Evolutionary conservation across 2,113 vertebrate species (phyloP), one percentile per base, ranked within the genome.

Genomic region (Petrocephalus zakoni): DNA sequence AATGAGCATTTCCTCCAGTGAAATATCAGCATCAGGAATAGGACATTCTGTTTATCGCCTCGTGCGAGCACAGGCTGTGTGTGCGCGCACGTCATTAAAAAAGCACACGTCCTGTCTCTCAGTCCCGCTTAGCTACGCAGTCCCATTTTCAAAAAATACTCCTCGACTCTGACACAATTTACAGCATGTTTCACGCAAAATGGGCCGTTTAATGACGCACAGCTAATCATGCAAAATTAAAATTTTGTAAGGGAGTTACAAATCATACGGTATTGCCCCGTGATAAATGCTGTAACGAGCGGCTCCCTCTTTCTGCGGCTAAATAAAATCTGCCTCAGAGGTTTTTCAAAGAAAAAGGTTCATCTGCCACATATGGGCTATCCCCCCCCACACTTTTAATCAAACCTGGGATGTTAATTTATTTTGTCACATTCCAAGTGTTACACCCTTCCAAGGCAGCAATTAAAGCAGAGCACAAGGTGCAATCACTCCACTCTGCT

Each of bases 171-270:
- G 96, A 97, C 96, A 96, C 94, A 95, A 93, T 90, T 97, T 96
- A 95, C 93, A 95, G 95, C 95, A 93, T 91, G 95, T 96, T 95
- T 95, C 95, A 95, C 96, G 94, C 96, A 96, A 97, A 93, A 96
- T 93, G 96, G 97, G 96, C 97, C 96, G 96, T 97, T 97, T 98
- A 98, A 99, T 98, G 98, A 98, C 96, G 97, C 97, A 98, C 96
- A 97, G 97, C 97, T 99, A 99, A 99, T 99, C 97, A 98, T 98
- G 97, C 96, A 97, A 98, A 99, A 99, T 98, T 98, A 98, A 98
- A 99, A 98, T 97, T 97, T 97, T 96, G 97, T 95, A 96, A 94
- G 96, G 95, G 94, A 95, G 94, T 95, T 96, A 96, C 96, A 95
- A 97, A 97, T 97, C 97, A 98, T 97, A 97, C 96, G 96, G 96